These are phyloP conservation scores for Heliocidaris tuberculata DNA, from an alignment of 35 echinoderm and acorn worm genomes.

Conservation along the genomic window DNA sequence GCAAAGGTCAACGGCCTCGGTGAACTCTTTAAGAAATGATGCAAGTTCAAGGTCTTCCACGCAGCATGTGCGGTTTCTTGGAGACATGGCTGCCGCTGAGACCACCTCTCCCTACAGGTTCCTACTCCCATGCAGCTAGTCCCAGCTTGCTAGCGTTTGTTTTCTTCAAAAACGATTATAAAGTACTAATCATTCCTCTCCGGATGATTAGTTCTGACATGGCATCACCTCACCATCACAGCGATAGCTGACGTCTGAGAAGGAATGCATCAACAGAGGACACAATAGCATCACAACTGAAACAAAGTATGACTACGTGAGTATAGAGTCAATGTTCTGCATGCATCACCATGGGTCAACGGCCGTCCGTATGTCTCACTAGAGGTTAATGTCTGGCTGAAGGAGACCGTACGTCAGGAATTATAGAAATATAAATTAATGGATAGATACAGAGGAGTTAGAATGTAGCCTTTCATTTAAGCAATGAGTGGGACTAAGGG, in stretches of 20 bases:
- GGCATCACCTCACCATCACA: background rate
- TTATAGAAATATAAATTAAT: no score
- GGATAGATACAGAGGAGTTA: no score
- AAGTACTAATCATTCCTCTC: background rate
- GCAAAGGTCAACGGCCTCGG: background rate
- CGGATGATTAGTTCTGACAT: background rate
- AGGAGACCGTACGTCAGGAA: background rate
- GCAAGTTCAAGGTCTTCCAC: slow-evolving; percentile 9
- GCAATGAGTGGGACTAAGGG: background rate
- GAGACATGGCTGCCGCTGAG: background rate
- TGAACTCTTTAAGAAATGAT: background rate
- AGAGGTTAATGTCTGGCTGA: background rate
- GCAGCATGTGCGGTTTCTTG: background rate
- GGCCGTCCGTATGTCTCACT: background rate
- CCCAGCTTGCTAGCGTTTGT: background rate
- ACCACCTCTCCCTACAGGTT: background rate
- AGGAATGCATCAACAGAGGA: background rate
- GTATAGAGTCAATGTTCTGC: background rate
- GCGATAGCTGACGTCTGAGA: background rate
- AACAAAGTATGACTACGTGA: background rate
- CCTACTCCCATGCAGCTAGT: background rate
- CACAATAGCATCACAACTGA: background rate
- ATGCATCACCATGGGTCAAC: background rate
- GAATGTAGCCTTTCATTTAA: no score
- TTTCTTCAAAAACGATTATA: background rate